phyloP scores from a whole-genome alignment of 2,113 vertebrate genomes.

The Microtus richardsoni region DNA sequence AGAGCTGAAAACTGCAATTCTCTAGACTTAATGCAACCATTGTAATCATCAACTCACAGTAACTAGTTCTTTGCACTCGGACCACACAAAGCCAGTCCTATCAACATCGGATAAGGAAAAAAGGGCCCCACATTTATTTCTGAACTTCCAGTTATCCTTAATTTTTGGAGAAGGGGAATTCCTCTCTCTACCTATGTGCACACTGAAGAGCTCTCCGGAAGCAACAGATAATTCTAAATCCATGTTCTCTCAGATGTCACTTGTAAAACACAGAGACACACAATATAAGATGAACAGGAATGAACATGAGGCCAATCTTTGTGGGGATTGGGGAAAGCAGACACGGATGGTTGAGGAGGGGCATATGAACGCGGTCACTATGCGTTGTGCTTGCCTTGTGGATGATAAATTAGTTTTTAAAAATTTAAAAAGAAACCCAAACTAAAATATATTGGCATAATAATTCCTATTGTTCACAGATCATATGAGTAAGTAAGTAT shows the following conservation, averaged over 20 bases:
- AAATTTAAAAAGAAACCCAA: neutral
- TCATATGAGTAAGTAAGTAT: neutral
- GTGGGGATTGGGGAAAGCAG: neutral
- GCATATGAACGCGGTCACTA: too few relatives aligned
- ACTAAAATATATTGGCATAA: neutral
- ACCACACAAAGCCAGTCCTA: neutral
- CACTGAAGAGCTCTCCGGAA: neutral
- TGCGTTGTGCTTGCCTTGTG: too few relatives aligned
- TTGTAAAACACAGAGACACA: too few relatives aligned
- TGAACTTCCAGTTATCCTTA: neutral
- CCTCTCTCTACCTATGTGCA: neutral
- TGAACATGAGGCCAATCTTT: neutral
- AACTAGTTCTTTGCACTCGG: neutral
- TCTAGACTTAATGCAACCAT: neutral
- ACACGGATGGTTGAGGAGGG: too few relatives aligned
- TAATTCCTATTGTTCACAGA: neutral
- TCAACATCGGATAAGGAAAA: neutral
- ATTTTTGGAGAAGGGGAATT: neutral
- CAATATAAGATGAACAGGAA: neutral
- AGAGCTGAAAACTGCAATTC: too few relatives aligned
- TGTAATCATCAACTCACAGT: neutral
- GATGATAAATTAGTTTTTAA: neutral
- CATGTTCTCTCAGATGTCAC: too few relatives aligned
- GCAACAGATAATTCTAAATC: neutral
- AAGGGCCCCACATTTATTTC: neutral